A percentile compares a stretch with the other conserved stretches of the same genome.
Conservation (phyloP, 2,888 invertebrate species). For the Creontiades dilutus region DNA sequence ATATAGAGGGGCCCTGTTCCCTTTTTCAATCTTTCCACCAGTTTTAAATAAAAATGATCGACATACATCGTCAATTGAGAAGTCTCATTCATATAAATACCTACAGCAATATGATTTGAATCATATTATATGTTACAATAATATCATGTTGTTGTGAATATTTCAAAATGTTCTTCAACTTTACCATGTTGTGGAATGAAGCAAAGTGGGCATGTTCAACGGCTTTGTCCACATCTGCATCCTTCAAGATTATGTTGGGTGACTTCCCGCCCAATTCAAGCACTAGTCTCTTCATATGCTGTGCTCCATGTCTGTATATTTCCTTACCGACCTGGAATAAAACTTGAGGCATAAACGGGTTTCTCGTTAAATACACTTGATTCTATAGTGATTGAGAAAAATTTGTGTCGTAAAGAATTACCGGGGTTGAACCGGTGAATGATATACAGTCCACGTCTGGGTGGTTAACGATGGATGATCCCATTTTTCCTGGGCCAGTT, state of each 20-base stretch:
- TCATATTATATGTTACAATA: too few relatives aligned
- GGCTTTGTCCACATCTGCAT: constrained; percentile 84
- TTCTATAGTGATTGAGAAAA: not conserved
- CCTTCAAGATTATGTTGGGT: constrained; percentile 90
- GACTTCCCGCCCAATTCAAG: constrained; percentile 95
- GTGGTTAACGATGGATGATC: constrained; percentile 85
- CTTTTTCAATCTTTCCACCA: too few relatives aligned
- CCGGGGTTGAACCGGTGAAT: constrained; percentile 88
- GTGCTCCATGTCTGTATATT: constrained; percentile 84
- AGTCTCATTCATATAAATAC: too few relatives aligned
- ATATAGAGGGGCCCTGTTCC: too few relatives aligned
- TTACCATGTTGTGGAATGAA: constrained; percentile 79
- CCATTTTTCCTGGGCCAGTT: constrained; percentile 87
- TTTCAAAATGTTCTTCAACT: not conserved
- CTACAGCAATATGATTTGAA: too few relatives aligned
- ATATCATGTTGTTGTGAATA: too few relatives aligned
- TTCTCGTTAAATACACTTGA: too few relatives aligned
- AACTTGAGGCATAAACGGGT: too few relatives aligned
- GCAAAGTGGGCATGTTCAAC: constrained; percentile 75
- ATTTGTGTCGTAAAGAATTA: constrained; percentile 75
- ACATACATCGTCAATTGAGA: too few relatives aligned
- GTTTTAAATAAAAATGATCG: too few relatives aligned
- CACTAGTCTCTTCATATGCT: constrained; percentile 89
- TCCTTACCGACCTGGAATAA: too few relatives aligned
- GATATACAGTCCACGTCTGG: constrained; percentile 87